A percentile compares a stretch with the other conserved stretches of the same genome.
phyloP scores from a whole-genome alignment of 2,888 invertebrate species.

The Melinaea marsaeus region DNA sequence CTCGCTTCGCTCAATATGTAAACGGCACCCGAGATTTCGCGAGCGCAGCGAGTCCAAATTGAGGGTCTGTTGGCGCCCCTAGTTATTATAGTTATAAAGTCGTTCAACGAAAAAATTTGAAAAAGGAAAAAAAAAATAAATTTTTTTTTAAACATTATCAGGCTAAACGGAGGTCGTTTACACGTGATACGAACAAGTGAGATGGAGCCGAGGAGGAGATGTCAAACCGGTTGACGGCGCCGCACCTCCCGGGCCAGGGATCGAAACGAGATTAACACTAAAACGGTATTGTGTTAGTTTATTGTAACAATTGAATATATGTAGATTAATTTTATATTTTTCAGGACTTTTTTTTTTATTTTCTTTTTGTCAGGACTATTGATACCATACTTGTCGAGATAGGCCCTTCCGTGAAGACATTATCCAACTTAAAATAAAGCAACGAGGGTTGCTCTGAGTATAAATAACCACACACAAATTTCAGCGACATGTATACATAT shows the following conservation, averaged over 20 bases:
- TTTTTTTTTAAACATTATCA: constrained; percentile 28
- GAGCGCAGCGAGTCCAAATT: no score
- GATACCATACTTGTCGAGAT: no score
- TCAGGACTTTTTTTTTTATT: no score
- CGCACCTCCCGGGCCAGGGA: constrained; percentile 55
- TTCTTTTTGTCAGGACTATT: no score
- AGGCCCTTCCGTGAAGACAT: no score
- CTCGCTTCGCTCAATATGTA: no score
- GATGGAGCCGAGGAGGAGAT: constrained; percentile 68
- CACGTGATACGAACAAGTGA: constrained; percentile 65
- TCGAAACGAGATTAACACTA: constrained; percentile 63
- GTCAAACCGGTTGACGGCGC: constrained; percentile 76
- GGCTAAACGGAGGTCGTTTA: constrained; percentile 68
- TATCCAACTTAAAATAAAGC: no score
- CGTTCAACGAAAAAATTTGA: constrained; percentile 2
- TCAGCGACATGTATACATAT: constrained; percentile 14
- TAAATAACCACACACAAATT: neutral
- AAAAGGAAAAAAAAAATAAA: constrained; percentile 11
- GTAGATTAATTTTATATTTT: no score
- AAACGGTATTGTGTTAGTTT: constrained; percentile 70
- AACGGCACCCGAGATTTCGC: no score
- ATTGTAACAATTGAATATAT: constrained; percentile 27
- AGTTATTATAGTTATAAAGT: no score
- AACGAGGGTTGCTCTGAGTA: no score
- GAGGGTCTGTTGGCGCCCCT: no score